Conservation (phyloP, 37 sponge, comb jelly and placozoan genomes). For the Crambe crambe region DNA sequence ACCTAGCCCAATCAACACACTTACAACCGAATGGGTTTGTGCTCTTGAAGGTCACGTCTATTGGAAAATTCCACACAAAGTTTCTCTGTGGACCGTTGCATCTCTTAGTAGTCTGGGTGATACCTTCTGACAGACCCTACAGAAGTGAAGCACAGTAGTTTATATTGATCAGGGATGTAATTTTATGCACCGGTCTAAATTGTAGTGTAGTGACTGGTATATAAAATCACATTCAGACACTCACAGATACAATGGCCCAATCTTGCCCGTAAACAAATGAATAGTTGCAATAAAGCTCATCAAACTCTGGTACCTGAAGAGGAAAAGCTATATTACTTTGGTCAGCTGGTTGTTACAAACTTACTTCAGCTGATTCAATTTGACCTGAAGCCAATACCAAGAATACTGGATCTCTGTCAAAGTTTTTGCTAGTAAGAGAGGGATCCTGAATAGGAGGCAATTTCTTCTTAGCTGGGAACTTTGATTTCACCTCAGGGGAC, state of each 20-base stretch:
- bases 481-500: not conserved
- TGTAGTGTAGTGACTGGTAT: not conserved
- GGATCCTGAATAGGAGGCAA: not conserved
- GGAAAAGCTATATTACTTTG: too few relatives aligned
- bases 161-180: not conserved
- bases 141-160: not conserved
- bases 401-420: constrained; percentile 59
- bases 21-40: constrained; percentile 97
- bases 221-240: constrained; percentile 10
- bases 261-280: constrained; percentile 92
- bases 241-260: constrained; percentile 90
- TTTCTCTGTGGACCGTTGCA: constrained; percentile 62
- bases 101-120: constrained; percentile 93
- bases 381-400: constrained; percentile 84
- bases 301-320: constrained; percentile 84
- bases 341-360: not conserved
- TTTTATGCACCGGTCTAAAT: not conserved
- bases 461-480: not conserved
- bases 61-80: constrained; percentile 98
- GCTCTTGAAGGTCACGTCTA: constrained; percentile 93
- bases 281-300: constrained; percentile 94
- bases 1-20: too few relatives aligned
- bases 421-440: not conserved
- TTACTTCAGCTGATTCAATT: constrained; percentile 86
- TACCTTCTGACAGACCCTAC: constrained; percentile 93